Evolutionary conservation across 2,797 vertebrate species (phyloP), one percentile per base, ranked within the genome.

Genomic region (Rhynchotus rufescens): DNA sequence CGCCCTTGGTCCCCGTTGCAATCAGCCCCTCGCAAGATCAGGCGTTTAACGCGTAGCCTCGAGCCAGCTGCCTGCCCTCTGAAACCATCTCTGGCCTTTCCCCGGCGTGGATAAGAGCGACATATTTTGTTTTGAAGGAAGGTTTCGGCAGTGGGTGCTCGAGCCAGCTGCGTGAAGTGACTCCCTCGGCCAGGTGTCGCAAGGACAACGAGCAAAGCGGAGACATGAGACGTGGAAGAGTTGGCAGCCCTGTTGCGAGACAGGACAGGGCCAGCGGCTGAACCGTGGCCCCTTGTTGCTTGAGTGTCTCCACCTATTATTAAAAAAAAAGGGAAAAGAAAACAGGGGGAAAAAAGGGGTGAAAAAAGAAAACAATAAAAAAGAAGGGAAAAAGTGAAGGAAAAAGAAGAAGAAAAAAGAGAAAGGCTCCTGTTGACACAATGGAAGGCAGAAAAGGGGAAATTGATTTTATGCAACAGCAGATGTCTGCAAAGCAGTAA

Each of bases 401-500:
- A 82, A 60, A 52, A 52, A 42, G 84, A 67, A 54, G 28, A 10
- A 12, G 51, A 25, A 5, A 40, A 56, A 89, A 71, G 40, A 84
- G 69, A 88, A 81, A 80, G 90, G 71, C 72, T 90, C 74, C 81
- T 0, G 0, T 80, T 92, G 90, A 91, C 89, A 94, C 93, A 94
- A 67, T 92, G 85, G 82, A 90, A 92, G 84, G 71, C 84, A 84
- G 52, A 88, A 91, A 84, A 93, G 68, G 75, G 78, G 96, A 82
- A 80, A 92, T 94, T 95, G 90, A 91, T 96, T 97, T 97, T 96
- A 95, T 93, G 89, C 92, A 96, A 87, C 73, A 92, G 87, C 97
- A 97, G 96, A 96, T 98, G 94, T 91, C 96, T 96, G 83, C 95
- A 92, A 95, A 96, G 92, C 95, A 95, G 94, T 96, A 96, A 94